phyloP scores from a whole-genome alignment of 2,888 invertebrate species.

The Cantharis lateralis region DNA sequence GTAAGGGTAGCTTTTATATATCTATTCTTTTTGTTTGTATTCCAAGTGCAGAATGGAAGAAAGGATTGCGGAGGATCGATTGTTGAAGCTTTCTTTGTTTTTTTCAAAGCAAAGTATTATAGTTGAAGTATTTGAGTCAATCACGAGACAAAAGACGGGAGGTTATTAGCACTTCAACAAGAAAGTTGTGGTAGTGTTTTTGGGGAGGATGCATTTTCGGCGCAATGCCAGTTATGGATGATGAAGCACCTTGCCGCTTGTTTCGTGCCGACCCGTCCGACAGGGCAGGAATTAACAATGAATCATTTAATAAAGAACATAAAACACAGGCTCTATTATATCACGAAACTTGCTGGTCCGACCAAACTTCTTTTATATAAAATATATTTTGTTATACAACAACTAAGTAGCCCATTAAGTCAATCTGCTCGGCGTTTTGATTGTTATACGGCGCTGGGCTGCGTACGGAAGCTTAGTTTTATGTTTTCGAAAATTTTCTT shows the following conservation, averaged over 20 bases:
- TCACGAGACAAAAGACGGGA: constrained; percentile 27
- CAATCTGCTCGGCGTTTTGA: constrained; percentile 19
- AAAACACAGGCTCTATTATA: constrained; percentile 35
- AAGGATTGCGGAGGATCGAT: neutral
- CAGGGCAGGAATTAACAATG: constrained; percentile 36
- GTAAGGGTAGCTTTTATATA: neutral
- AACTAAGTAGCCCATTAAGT: constrained; percentile 26
- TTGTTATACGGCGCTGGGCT: neutral
- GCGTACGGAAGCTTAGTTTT: constrained; percentile 29
- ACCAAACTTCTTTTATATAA: constrained; percentile 18
- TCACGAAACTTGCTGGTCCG: constrained; percentile 29
- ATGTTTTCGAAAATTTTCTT: constrained; percentile 31
- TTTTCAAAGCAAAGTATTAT: neutral
- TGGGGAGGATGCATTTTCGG: constrained; percentile 36
- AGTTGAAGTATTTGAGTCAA: constrained; percentile 22
- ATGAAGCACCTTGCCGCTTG: constrained; percentile 35
- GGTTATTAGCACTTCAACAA: constrained; percentile 36
- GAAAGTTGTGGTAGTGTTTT: neutral
- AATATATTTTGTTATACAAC: constrained; percentile 15
- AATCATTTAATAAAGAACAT: constrained; percentile 39
- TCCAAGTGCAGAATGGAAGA: neutral
- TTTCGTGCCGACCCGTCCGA: constrained; percentile 34
- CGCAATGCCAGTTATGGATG: constrained; percentile 37
- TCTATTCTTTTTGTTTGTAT: neutral
- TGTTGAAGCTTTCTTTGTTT: neutral